These are phyloP conservation scores for Ochlodes sylvanus DNA, from an alignment of 2,888 invertebrate species.

Conservation along the genomic window DNA sequence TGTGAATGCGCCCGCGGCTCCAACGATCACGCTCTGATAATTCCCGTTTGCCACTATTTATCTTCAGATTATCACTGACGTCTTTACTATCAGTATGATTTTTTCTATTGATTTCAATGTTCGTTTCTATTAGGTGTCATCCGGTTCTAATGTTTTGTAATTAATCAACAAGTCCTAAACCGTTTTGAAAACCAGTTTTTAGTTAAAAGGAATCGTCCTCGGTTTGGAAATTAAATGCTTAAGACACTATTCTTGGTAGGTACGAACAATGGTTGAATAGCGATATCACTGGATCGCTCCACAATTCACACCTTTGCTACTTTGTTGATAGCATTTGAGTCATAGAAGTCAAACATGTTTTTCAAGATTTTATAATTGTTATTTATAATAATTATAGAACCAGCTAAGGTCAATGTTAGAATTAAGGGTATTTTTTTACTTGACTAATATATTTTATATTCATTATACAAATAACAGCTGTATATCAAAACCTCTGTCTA, in stretches of 20 bases:
- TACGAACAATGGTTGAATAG: conserved; percentile 34
- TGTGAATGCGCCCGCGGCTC: conserved; percentile 55
- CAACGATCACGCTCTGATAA: conserved; percentile 64
- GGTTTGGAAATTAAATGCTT: conserved; percentile 28
- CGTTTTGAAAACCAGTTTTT: conserved; percentile 27
- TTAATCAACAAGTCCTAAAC: conserved; percentile 45
- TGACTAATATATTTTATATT: too few species aligned
- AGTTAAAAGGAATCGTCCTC: conserved; percentile 34
- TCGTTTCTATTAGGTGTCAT: conserved; percentile 51
- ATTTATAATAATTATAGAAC: background rate
- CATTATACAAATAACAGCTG: too few species aligned
- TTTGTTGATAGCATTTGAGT: conserved; percentile 26
- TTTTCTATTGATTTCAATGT: conserved; percentile 54
- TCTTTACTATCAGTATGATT: conserved; percentile 68
- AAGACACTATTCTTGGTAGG: conserved; percentile 24
- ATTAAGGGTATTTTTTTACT: background rate
- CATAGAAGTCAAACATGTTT: conserved; percentile 22
- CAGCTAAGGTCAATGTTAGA: background rate
- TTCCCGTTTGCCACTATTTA: conserved; percentile 70
- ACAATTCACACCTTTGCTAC: conserved; percentile 35
- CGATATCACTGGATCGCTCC: conserved; percentile 35
- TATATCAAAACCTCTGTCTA: too few species aligned
- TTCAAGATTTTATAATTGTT: conserved; percentile 5
- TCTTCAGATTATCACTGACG: conserved; percentile 76
- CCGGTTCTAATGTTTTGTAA: conserved; percentile 60